phyloP scores from a whole-genome alignment of 2,113 vertebrate genomes.

The Crotalus viridis region DNA sequence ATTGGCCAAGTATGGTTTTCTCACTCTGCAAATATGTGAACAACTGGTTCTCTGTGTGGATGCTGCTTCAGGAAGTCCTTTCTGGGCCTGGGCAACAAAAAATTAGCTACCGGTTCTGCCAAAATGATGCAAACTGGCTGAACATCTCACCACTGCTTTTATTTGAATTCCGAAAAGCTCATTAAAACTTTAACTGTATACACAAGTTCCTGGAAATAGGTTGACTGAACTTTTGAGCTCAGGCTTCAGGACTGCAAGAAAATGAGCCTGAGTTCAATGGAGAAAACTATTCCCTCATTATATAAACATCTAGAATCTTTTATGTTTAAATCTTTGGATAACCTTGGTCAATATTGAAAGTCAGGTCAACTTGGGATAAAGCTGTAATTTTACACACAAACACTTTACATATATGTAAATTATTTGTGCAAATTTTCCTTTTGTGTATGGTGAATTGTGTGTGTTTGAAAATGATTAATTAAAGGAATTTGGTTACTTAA shows the following conservation, averaged over 20 bases:
- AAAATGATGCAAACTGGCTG: too few species aligned
- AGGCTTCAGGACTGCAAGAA: constrained; percentile 18
- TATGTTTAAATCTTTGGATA: constrained; percentile 11
- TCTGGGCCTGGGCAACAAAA: too few species aligned
- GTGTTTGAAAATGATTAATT: neutral
- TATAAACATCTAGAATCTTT: constrained; percentile 46
- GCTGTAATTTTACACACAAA: neutral
- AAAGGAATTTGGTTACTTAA: neutral
- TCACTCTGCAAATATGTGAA: accelerated
- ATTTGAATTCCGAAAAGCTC: constrained; percentile 14
- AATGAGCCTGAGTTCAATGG: constrained; percentile 28
- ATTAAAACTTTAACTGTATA: constrained; percentile 5
- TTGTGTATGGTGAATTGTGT: neutral
- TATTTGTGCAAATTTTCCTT: neutral
- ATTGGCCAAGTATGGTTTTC: neutral
- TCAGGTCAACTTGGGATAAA: neutral
- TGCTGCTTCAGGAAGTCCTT: too few species aligned
- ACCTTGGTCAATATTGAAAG: neutral
- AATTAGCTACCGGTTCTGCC: too few species aligned
- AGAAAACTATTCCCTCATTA: neutral
- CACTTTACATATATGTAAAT: neutral
- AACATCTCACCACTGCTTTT: too few species aligned
- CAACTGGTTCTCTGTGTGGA: too few species aligned
- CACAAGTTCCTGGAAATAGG: neutral
- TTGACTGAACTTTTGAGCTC: neutral